A percentile compares a stretch with the other conserved stretches of the same genome.
phyloP scores from a whole-genome alignment of 1,140 invertebrate species.

The Nephila pilipes region DNA sequence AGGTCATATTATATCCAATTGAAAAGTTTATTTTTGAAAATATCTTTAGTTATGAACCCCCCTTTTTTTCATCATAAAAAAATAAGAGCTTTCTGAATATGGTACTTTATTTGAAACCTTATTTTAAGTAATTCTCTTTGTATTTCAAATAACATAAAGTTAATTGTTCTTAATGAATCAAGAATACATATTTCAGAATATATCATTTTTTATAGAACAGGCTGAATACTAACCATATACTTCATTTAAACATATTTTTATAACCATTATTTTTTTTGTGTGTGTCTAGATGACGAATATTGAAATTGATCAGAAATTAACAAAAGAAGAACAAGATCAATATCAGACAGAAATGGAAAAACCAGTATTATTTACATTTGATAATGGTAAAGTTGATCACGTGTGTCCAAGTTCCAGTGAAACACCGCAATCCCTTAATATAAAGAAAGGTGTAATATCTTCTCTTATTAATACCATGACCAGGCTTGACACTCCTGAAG shows the following conservation, averaged over 20 bases:
- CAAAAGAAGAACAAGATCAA: neutral
- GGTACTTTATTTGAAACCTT: too few species aligned
- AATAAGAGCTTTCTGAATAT: too few species aligned
- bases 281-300: slow-evolving; percentile 51
- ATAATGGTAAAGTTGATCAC: slow-evolving; percentile 82
- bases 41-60: too few species aligned
- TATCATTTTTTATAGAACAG: too few species aligned
- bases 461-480: slow-evolving; percentile 94
- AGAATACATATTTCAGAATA: too few species aligned
- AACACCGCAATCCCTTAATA: slow-evolving; percentile 90
- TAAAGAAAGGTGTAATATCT: slow-evolving; percentile 92
- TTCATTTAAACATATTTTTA: neutral
- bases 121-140: too few species aligned
- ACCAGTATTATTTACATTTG: slow-evolving; percentile 84
- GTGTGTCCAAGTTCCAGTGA: slow-evolving; percentile 80
- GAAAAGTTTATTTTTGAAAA: too few species aligned
- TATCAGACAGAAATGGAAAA: neutral
- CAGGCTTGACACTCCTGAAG: slow-evolving; percentile 89
- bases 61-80: too few species aligned
- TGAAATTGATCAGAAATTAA: neutral
- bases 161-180: too few species aligned
- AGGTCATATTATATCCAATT: too few species aligned
- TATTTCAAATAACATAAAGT: too few species aligned
- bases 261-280: neutral
- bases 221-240: too few species aligned